phyloP scores from a whole-genome alignment of 1,140 invertebrate species.

The Dinothrombium tinctorium region DNA sequence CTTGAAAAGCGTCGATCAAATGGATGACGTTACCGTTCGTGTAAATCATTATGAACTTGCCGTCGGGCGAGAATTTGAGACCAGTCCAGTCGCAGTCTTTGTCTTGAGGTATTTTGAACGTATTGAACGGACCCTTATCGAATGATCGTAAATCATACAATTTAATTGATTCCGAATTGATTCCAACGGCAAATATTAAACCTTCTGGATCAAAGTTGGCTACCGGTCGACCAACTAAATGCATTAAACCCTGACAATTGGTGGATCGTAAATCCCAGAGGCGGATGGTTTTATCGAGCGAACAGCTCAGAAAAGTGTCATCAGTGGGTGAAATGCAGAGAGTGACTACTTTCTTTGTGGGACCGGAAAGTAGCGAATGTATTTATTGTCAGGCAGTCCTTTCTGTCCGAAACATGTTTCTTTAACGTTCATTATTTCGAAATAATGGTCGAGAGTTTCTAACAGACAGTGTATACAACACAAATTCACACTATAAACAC shows the following conservation, averaged over 20 bases:
- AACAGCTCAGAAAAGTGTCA: slow-evolving; percentile 94
- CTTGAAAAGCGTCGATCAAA: slow-evolving; percentile 91
- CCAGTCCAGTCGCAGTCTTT: slow-evolving; percentile 90
- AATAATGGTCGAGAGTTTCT: no score
- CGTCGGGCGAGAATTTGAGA: slow-evolving; percentile 87
- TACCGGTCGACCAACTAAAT: slow-evolving; percentile 75
- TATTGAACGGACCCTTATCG: slow-evolving; percentile 91
- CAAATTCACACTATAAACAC: no score
- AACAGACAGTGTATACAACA: no score
- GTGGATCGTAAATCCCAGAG: slow-evolving; percentile 90
- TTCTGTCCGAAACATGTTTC: no score
- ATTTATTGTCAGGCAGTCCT: slow-evolving; percentile 98
- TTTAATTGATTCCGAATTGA: slow-evolving; percentile 90
- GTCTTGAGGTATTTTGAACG: slow-evolving; percentile 82
- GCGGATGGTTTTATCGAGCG: slow-evolving; percentile 81
- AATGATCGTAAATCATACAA: slow-evolving; percentile 84
- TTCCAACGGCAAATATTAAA: slow-evolving; percentile 89
- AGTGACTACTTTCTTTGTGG: slow-evolving; percentile 91
- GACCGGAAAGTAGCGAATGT: slow-evolving; percentile 71
- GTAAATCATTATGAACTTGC: slow-evolving; percentile 86
- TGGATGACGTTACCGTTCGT: slow-evolving; percentile 86
- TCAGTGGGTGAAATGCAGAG: slow-evolving; percentile 89
- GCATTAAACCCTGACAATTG: slow-evolving; percentile 87
- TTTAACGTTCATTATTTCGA: no score
- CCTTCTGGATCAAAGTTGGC: slow-evolving; percentile 97